Evolutionary conservation across 2,888 invertebrate genomes (phyloP).

Genomic region (Ormyrus pomaceus): DNA sequence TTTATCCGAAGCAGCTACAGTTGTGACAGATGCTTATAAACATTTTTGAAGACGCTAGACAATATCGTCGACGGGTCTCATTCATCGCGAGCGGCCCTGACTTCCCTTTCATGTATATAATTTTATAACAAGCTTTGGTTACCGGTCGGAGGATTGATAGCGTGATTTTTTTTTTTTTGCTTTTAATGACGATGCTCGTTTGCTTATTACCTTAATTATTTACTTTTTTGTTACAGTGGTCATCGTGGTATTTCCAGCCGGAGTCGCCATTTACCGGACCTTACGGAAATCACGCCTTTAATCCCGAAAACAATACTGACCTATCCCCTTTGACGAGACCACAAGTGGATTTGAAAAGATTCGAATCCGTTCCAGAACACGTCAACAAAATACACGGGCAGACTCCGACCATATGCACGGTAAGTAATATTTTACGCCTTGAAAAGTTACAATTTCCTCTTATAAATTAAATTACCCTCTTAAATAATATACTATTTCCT

Average conservation of each 20-base stretch:
- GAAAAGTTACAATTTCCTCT: background rate
- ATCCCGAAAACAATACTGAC: conserved; percentile 43
- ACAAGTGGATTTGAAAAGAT: conserved; percentile 63
- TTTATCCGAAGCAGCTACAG: conserved; percentile 23
- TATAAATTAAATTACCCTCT: conserved; percentile 41
- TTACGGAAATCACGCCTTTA: conserved; percentile 61
- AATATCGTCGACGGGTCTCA: conserved; percentile 1
- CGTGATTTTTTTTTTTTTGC: background rate
- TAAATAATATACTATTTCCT: conserved; percentile 53
- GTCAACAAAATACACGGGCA: conserved; percentile 70
- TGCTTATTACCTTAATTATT: background rate
- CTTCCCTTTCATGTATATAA: background rate
- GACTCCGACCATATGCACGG: conserved; percentile 72
- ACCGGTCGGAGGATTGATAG: conserved; percentile 19
- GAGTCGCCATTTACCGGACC: conserved; percentile 66
- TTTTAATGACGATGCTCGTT: too few species aligned
- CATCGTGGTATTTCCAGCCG: conserved; percentile 70
- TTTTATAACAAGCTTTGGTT: conserved; percentile 13
- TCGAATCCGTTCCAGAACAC: conserved; percentile 62
- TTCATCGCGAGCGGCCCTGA: background rate
- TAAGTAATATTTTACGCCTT: conserved; percentile 59
- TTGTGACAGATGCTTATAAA: conserved; percentile 52
- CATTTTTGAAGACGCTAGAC: conserved; percentile 29
- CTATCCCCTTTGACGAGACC: conserved; percentile 55
- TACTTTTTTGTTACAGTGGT: conserved; percentile 65